Percentiles rank a stretch among this genome's conserved stretches.
Evolutionary conservation across 1,140 invertebrate species (phyloP).

Genomic region (Antheraea pernyi): DNA sequence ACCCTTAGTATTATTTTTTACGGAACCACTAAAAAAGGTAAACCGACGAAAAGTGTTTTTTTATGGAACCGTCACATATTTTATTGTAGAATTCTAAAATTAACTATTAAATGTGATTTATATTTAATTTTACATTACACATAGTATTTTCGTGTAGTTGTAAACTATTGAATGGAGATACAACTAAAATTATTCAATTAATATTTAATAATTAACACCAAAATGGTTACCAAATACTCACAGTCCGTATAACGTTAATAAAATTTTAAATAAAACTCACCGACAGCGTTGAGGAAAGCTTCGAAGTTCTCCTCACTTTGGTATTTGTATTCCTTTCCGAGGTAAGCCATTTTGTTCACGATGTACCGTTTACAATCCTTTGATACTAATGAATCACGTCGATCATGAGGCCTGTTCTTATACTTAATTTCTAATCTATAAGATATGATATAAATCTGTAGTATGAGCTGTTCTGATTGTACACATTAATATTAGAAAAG

Average conservation of each 20-base stretch:
- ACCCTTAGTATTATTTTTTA: too few relatives aligned
- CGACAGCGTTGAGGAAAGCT: constrained; percentile 21
- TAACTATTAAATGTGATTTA: too few relatives aligned
- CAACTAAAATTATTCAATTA: too few relatives aligned
- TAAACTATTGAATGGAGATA: too few relatives aligned
- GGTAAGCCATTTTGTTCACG: constrained; percentile 23
- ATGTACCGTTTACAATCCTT: background rate
- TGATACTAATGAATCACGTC: background rate
- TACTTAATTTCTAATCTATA: constrained; percentile 5
- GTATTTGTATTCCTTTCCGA: constrained; percentile 29
- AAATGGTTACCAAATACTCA: background rate
- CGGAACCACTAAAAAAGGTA: too few relatives aligned
- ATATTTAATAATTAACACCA: background rate
- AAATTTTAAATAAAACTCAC: background rate
- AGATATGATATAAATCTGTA: background rate
- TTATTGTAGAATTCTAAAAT: too few relatives aligned
- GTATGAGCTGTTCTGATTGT: background rate
- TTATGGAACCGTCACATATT: too few relatives aligned
- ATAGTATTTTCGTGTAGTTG: too few relatives aligned
- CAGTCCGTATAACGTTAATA: too few relatives aligned
- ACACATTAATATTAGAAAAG: background rate
- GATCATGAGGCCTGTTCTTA: constrained; percentile 8
- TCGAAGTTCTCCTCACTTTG: constrained; percentile 39
- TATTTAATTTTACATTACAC: too few relatives aligned
- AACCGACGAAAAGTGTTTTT: too few relatives aligned